Evolutionary conservation across 2,113 vertebrate genomes (phyloP), one percentile per base, ranked within the genome.

Genomic region (Gallinago media): DNA sequence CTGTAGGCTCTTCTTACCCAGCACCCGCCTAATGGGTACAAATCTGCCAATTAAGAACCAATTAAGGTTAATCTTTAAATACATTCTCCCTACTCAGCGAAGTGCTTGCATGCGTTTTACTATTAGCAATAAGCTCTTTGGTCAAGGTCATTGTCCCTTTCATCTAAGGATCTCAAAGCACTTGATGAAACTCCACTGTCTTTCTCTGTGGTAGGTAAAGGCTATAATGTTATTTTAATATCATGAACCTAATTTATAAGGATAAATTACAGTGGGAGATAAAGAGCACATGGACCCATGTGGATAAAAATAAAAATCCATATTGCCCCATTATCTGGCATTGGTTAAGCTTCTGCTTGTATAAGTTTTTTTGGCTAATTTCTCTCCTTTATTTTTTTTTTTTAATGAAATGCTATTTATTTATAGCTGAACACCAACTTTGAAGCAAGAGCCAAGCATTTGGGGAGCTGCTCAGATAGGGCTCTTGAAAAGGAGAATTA

Each of bases 291-390:
- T 68, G 94, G 68, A 73, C 62, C 66, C 54, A n/a, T 92, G 79
- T 77, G 92, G 96, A 97, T 96, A 95, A 97, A 97, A 96, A 94
- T 94, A 96, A 96, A 95, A 88, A 72, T 70, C 82, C 89, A 94
- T 77, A 91, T 94, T 93, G 84, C 58, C 94, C 93, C 89, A 56
- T 96, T 96, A 90, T 97, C 94, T 96, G 96, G 94, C 91, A 94
- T 78, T 77, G 90, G 87, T 96, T 97, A 96, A 96, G 83, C 81
- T 86, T 68, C 92, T 96, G 95, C 90, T 97, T 87, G 88, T 78
- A 76, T 17, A 85, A 85, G 40, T 12, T 95, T 97, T 96, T 96
- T 95, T 96, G 75, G 89, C 80, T 95, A 93, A 95, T 95, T 96
- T 97, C 56, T 93, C 47, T 59, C 55, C 42, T 77, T 56, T 80